Conservation (phyloP, 1,140 invertebrate species). For the Pseudomyrmex concolor region DNA sequence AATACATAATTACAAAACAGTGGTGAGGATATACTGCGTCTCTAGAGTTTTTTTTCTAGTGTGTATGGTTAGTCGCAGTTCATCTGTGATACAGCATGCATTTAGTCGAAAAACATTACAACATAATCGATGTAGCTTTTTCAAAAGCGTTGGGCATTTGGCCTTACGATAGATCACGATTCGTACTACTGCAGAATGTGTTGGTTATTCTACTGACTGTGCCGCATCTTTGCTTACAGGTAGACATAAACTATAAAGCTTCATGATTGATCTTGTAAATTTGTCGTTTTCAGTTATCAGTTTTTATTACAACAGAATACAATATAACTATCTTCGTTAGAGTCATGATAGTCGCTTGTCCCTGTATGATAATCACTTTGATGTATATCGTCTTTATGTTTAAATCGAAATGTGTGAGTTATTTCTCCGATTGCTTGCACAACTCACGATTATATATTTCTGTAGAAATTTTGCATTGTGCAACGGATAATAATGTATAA, state of each 20-base stretch:
- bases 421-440: not conserved
- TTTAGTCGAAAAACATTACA: constrained; percentile 26
- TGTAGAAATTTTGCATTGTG: not conserved
- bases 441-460: not conserved
- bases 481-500: not conserved
- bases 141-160: constrained; percentile 23
- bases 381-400: constrained; percentile 8
- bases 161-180: constrained; percentile 25
- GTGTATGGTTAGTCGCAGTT: not conserved
- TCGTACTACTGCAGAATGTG: not conserved
- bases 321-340: constrained; percentile 4
- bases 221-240: not conserved
- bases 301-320: constrained; percentile 22
- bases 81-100: not conserved
- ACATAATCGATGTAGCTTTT: constrained; percentile 2
- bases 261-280: not conserved
- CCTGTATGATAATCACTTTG: not conserved
- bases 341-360: not conserved
- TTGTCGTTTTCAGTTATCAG: constrained; percentile 2
- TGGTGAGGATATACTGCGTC: not conserved
- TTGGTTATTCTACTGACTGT: not conserved
- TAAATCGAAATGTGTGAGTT: constrained; percentile 26
- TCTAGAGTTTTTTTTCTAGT: not conserved
- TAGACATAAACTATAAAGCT: not conserved
- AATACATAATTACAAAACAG: not conserved